phyloP scores from a whole-genome alignment of 2,797 vertebrate genomes.

The Amniataba percoides region DNA sequence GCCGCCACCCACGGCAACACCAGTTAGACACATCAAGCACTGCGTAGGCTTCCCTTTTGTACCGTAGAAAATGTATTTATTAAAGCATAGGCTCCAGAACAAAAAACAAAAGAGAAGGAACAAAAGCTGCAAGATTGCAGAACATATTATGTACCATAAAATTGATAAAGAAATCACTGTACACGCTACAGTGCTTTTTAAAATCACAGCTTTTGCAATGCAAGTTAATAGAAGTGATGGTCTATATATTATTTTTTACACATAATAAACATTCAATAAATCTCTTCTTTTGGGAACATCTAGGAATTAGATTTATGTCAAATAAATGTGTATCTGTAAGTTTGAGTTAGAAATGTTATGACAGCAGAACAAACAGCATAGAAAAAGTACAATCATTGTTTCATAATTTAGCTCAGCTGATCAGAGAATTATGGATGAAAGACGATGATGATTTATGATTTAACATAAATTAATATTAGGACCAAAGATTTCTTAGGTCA shows the following conservation, averaged over 20 bases:
- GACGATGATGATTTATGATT: constrained; percentile 34
- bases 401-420: constrained; percentile 62
- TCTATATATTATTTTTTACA: constrained; percentile 57
- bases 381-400: constrained; percentile 80
- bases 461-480: constrained; percentile 58
- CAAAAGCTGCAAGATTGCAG: constrained; percentile 84
- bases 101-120: constrained; percentile 62
- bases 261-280: constrained; percentile 68
- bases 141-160: constrained; percentile 85
- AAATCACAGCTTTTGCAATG: constrained; percentile 84
- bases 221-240: constrained; percentile 69
- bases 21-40: constrained; percentile 69
- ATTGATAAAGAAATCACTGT: constrained; percentile 86
- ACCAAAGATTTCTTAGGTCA: constrained; percentile 24
- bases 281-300: constrained; percentile 55
- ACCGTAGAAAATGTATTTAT: constrained; percentile 85
- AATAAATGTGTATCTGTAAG: constrained; percentile 60
- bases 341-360: constrained; percentile 78
- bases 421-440: constrained; percentile 56
- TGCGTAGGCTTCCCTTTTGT: constrained; percentile 67
- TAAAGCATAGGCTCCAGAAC: constrained; percentile 84
- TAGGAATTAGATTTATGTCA: constrained; percentile 49
- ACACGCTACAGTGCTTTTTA: constrained; percentile 80
- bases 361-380: constrained; percentile 71
- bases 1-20: constrained; percentile 39